phyloP scores from a whole-genome alignment of 2,797 vertebrate genomes.

The Falco biarmicus region DNA sequence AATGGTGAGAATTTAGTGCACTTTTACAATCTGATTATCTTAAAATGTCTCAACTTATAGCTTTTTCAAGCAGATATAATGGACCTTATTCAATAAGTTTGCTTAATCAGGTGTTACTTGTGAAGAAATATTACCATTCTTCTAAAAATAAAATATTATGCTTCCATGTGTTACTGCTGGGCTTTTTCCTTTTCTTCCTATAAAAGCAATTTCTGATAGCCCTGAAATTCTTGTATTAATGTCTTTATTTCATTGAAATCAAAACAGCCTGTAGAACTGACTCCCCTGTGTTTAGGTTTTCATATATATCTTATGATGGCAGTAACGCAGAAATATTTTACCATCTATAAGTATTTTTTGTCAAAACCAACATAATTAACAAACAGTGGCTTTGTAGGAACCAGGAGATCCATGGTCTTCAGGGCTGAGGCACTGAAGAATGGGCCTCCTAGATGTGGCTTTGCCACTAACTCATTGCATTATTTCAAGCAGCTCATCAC shows the following conservation, averaged over 20 bases:
- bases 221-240: background rate
- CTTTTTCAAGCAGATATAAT: slow-evolving; percentile 61
- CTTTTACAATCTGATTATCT: slow-evolving; percentile 67
- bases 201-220: background rate
- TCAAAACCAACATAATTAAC: background rate
- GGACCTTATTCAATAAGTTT: slow-evolving; percentile 68
- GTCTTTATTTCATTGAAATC: background rate
- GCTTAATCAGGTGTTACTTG: slow-evolving; percentile 61
- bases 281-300: background rate
- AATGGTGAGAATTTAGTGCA: slow-evolving; percentile 55
- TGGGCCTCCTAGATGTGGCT: background rate
- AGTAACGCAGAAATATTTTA: background rate
- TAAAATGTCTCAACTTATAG: slow-evolving; percentile 57
- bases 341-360: background rate
- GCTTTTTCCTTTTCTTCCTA: background rate
- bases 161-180: background rate
- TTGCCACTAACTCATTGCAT: background rate
- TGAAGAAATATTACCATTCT: slow-evolving; percentile 40
- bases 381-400: background rate
- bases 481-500: background rate
- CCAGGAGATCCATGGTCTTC: background rate
- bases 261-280: background rate
- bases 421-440: background rate
- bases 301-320: background rate
- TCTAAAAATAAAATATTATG: slow-evolving; percentile 32